These are phyloP conservation scores for Bubo bubo DNA, from an alignment of 2,113 vertebrate species.

Conservation along the genomic window DNA sequence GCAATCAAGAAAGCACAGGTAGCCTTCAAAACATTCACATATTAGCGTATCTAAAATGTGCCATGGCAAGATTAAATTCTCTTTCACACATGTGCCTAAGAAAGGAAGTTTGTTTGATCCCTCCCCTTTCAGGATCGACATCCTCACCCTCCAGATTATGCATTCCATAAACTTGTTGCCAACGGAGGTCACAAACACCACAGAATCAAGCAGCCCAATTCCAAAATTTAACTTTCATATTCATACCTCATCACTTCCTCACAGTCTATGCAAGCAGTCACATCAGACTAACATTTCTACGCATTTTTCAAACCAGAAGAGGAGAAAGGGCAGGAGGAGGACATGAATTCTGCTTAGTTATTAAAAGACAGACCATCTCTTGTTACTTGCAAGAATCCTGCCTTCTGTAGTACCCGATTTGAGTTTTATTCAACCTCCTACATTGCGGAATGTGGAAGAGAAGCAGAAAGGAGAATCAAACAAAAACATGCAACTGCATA, in stretches of 20 bases:
- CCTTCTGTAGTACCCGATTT: not conserved
- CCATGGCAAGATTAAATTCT: not conserved
- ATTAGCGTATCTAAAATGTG: not conserved
- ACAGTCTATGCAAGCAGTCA: not conserved
- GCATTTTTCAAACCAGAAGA: not conserved
- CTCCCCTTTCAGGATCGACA: not conserved
- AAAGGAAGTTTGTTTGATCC: not conserved
- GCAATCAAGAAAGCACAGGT: not conserved
- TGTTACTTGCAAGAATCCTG: not conserved
- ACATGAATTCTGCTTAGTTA: not conserved
- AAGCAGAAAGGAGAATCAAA: not conserved
- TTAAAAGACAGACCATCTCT: not conserved
- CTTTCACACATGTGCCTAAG: not conserved
- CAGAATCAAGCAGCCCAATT: not conserved
- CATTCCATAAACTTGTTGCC: not conserved
- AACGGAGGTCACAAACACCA: not conserved
- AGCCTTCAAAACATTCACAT: not conserved
- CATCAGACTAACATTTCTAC: not conserved
- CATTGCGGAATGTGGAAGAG: not conserved
- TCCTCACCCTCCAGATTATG: not conserved
- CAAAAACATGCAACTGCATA: not conserved
- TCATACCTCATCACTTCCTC: not conserved
- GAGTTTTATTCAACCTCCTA: not conserved
- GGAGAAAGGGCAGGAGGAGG: not conserved
- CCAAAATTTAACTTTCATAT: not conserved